Evolutionary conservation across 2,888 invertebrate species (phyloP).

Genomic region (Hoplodrina ambigua): DNA sequence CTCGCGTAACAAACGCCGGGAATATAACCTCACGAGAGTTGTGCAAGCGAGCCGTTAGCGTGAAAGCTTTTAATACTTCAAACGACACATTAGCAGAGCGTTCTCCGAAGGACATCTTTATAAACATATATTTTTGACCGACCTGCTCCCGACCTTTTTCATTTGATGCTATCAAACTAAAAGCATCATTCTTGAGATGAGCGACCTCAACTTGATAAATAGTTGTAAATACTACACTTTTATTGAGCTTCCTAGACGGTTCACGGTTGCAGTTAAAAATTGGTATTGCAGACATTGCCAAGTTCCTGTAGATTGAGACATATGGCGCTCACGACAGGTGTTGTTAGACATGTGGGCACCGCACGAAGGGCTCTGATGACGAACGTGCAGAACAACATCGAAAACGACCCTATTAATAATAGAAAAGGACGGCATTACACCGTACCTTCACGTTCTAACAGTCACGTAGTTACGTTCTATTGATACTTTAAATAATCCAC

Average conservation of each 20-base stretch:
- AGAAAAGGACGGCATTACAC: conserved; percentile 74
- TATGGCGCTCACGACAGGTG: conserved; percentile 82
- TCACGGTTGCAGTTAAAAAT: conserved; percentile 73
- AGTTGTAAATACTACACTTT: conserved; percentile 61
- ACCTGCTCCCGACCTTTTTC: conserved; percentile 62
- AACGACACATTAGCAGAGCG: conserved; percentile 73
- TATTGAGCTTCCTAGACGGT: conserved; percentile 77
- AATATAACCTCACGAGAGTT: conserved; percentile 72
- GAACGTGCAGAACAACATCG: conserved; percentile 66
- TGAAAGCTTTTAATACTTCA: conserved; percentile 79
- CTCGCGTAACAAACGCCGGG: conserved; percentile 63
- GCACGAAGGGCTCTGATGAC: conserved; percentile 81
- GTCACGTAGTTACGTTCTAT: conserved; percentile 71
- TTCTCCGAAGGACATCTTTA: conserved; percentile 67
- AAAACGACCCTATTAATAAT: conserved; percentile 65
- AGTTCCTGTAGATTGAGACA: conserved; percentile 68
- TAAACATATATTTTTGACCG: conserved; percentile 61
- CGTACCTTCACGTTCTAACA: conserved; percentile 69
- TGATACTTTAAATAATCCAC: conserved; percentile 76
- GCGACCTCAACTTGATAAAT: conserved; percentile 53
- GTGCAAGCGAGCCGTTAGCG: conserved; percentile 75
- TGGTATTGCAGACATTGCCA: conserved; percentile 55
- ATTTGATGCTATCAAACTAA: conserved; percentile 39
- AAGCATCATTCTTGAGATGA: conserved; percentile 52
- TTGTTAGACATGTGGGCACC: conserved; percentile 82